Evolutionary conservation across 2,888 invertebrate genomes (phyloP), one percentile per base, ranked within the genome.

Genomic region (Limnephilus lunatus): DNA sequence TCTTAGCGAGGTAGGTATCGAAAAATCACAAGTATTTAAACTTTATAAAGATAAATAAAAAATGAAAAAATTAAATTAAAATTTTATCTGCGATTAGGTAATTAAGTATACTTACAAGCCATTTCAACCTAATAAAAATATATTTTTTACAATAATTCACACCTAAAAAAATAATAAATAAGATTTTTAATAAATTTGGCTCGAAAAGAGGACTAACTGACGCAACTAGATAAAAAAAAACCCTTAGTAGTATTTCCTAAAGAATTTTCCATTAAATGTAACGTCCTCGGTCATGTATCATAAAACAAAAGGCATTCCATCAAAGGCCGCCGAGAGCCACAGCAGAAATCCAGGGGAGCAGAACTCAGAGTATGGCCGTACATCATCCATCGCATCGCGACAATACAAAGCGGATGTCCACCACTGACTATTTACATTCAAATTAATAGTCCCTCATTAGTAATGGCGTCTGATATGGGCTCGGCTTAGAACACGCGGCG

Each of bases 391-490:
- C 68, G 68, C 68, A 68, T 25, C 68, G 31, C 88, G 88, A 88
- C 31, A 83, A 83, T 68, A 89, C 53, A 30, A 53, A 80, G 89
- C 89, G 89, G 89, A 80, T n/a, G 89, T 89, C 53, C 35, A 44
- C 82, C 44, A 32, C 48, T 44, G 11, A 44, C 44, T 53, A 83
- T 90, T 92, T 85, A 85, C 44, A 92, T 82, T 80, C 25, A 86
- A 92, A 92, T 93, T 92, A 93, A 93, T 93, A 35, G 90, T 30
- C 90, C 81, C 53, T 91, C 93, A 92, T 93, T 93, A 93, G 92
- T 87, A 91, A 89, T 91, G 82, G 89, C 85, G 81, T 80, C 81
- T 35, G 53, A 91, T 90, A 83, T 82, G 35, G 81, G 81, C 83
- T 31, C 32, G 53, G 68, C n/a, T 35, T 25, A 80, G 89, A 89